Percentiles rank a stretch among this genome's conserved stretches.
Evolutionary conservation across 2,888 invertebrate genomes (phyloP).

Genomic region (Halocaridina rubra): DNA sequence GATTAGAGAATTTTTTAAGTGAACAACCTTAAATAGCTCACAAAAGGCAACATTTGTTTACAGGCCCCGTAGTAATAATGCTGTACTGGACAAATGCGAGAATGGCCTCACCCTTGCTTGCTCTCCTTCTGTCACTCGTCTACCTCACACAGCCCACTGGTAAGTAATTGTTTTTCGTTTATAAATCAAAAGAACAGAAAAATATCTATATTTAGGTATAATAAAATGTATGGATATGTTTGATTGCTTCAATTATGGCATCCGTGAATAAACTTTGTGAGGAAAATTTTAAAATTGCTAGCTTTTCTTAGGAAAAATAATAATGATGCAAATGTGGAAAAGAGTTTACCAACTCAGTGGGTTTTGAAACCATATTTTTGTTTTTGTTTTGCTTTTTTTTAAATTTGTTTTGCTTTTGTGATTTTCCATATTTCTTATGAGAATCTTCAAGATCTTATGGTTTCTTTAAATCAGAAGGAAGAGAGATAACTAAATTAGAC

Average conservation of each 20-base stretch:
- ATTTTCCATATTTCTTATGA: no score
- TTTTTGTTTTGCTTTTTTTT: no score
- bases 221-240: neutral
- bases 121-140: constrained; percentile 21
- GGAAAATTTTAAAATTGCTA: neutral
- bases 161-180: neutral
- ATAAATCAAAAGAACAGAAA: no score
- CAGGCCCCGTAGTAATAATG: constrained; percentile 13
- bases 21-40: no score
- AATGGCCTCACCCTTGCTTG: constrained; percentile 18
- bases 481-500: no score
- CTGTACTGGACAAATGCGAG: constrained; percentile 11
- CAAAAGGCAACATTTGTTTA: no score
- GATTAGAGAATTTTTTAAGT: neutral
- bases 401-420: no score
- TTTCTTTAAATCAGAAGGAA: no score
- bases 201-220: no score
- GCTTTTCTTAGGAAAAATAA: neutral
- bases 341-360: no score
- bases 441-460: no score
- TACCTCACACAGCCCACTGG: constrained; percentile 41
- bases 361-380: no score
- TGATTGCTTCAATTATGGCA: neutral
- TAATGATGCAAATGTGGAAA: neutral
- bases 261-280: neutral